phyloP scores from a whole-genome alignment of 2,888 invertebrate genomes.

The Myathropa florea region DNA sequence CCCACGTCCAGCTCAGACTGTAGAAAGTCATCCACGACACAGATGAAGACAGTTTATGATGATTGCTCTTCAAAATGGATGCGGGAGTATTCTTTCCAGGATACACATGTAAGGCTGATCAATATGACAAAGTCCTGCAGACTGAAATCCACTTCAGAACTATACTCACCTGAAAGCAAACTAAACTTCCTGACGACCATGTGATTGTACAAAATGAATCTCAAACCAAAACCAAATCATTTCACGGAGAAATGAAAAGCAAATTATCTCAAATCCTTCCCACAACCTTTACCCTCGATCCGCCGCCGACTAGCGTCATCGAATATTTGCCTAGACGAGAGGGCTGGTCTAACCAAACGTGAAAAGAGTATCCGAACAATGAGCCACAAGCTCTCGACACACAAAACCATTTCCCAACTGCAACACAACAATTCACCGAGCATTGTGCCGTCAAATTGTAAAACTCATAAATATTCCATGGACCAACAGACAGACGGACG shows the following conservation, averaged over 20 bases:
- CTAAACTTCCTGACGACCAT: too few relatives aligned
- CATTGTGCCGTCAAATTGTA: conserved; percentile 53
- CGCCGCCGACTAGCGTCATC: not conserved
- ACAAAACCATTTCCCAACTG: conserved; percentile 36
- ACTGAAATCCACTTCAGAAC: too few relatives aligned
- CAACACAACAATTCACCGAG: conserved; percentile 42
- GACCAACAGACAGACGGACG: not conserved
- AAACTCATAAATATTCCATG: conserved; percentile 50
- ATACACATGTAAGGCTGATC: too few relatives aligned
- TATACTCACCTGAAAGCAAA: too few relatives aligned
- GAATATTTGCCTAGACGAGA: not conserved
- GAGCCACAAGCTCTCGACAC: not conserved
- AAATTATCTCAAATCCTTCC: not conserved
- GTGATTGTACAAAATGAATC: too few relatives aligned
- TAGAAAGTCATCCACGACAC: too few relatives aligned
- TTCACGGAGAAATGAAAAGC: too few relatives aligned
- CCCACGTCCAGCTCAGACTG: too few relatives aligned
- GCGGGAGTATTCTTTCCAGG: too few relatives aligned
- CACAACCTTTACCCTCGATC: conserved; percentile 12
- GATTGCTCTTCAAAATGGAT: too few relatives aligned
- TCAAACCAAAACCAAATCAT: not conserved
- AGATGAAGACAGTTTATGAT: too few relatives aligned
- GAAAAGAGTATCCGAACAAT: not conserved
- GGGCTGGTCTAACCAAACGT: not conserved
- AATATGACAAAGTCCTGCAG: too few relatives aligned